Base-by-base conservation (phyloP, 2,888 invertebrate genomes). In the Muschampia plurimacula region DNA sequence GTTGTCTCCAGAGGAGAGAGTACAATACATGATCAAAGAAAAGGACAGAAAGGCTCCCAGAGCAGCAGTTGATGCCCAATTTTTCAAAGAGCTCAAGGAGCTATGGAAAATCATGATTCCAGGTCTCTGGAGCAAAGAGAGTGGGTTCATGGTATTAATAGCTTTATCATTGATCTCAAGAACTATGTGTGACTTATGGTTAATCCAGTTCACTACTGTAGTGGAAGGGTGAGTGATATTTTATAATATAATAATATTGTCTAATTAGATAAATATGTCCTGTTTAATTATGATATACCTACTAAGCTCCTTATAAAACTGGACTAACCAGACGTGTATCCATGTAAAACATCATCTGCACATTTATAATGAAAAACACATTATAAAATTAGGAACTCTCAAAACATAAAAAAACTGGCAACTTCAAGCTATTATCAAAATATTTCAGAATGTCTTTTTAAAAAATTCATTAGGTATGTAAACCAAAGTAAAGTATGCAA, bases 131-230 rank as follows among this genome's bases (percentile, higher is more conserved):
- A 96, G 97, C 12, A 92, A 96, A 73, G 99, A 99, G 91, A 95
- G 96, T 77, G 97, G 96, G 6, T 96, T 97, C 76, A 93, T 98
- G 83, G 76, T 95, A 12, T 87, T 98, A 36, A 96, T 98, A 8
- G 99, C 99, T 0, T 85, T 94, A 5, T 96, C 98, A 5, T 95
- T 99, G 59, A 95, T 99, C 32, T 96, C 97, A 2, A 95, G 99
- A 79, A 99, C 99, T 0, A 95, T 98, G 79, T 99, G 99, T 84
- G 99, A 99, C 91, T 95, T 99, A 69, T 99, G 99, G 99, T 96
- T 99, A 95, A 99, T 99, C 80, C 97, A 98, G 84, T 98, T 97
- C 86, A 97, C 98, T 12, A 99, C 99, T 2, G 95, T 97, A 71
- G 96, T 99, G 80, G 99, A 99, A 95, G 98, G 97, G 97, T 97